phyloP scores from a whole-genome alignment of 2,888 invertebrate genomes.

The Nephrotoma guestfalica region DNA sequence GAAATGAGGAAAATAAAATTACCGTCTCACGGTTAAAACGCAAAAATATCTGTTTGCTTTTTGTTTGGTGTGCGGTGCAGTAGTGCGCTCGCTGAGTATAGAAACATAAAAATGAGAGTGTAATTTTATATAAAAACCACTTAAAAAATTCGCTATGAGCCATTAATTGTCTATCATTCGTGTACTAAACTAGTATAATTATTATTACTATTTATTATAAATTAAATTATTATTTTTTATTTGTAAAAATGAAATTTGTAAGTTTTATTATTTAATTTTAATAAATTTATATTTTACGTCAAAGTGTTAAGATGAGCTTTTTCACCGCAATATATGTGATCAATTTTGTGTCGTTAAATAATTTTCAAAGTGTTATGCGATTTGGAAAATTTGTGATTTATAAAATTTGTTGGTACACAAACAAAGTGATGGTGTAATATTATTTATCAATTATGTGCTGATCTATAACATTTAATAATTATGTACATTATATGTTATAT shows the following conservation, averaged over 20 bases:
- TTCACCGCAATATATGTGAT: not conserved
- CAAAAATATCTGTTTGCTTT: not conserved
- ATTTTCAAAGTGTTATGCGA: not conserved
- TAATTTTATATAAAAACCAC: constrained; percentile 24
- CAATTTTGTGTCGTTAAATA: not conserved
- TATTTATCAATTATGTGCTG: not conserved
- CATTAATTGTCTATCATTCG: constrained; percentile 18
- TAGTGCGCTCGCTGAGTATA: not conserved
- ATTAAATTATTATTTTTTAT: not conserved
- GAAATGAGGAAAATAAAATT: not conserved
- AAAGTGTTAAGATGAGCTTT: not conserved
- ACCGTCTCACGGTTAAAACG: constrained; percentile 4
- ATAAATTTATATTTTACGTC: not conserved
- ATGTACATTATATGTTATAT: not conserved
- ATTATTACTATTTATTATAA: not conserved
- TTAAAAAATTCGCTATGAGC: constrained; percentile 24
- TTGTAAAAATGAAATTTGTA: constrained; percentile 5
- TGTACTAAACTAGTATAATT: not conserved
- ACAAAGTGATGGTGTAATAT: not conserved
- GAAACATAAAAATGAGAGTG: constrained; percentile 9
- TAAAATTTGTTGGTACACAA: not conserved
- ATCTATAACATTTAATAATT: not conserved
- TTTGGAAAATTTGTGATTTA: not conserved
- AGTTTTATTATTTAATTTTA: not conserved
- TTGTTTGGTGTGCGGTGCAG: not conserved